These are phyloP conservation scores for Meghimatium bilineatum DNA, from an alignment of 2,888 invertebrate species.

Conservation along the genomic window DNA sequence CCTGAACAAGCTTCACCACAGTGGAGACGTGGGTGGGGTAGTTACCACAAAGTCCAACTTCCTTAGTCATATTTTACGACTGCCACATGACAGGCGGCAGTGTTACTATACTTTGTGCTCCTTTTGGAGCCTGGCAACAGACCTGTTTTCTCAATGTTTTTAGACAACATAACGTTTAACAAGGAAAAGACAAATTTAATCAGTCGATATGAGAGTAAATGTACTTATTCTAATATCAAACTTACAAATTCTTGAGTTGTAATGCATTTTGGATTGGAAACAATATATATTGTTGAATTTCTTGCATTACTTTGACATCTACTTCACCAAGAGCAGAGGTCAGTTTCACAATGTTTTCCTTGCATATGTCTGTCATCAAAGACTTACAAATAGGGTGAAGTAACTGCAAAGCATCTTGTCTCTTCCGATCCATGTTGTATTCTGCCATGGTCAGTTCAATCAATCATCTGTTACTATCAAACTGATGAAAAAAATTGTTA, in stretches of 20 bases:
- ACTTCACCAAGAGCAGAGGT: neutral
- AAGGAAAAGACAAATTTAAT: too few relatives aligned
- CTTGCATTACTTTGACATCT: conserved; percentile 14
- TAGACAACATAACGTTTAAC: too few relatives aligned
- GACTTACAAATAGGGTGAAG: conserved; percentile 29
- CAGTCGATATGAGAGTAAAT: neutral
- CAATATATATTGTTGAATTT: conserved; percentile 41
- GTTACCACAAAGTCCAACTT: too few relatives aligned
- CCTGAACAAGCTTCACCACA: too few relatives aligned
- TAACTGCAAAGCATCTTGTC: conserved; percentile 14
- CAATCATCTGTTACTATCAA: neutral
- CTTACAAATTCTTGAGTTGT: conserved; percentile 34
- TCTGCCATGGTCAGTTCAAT: neutral
- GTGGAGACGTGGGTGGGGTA: too few relatives aligned
- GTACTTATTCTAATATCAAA: neutral
- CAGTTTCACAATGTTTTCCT: neutral
- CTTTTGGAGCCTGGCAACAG: too few relatives aligned
- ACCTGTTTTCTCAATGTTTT: too few relatives aligned
- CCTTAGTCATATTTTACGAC: too few relatives aligned
- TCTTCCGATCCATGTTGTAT: neutral
- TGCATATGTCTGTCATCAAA: conserved; percentile 26
- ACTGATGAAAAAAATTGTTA: neutral
- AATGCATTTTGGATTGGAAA: conserved; percentile 37
- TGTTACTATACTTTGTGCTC: too few relatives aligned
- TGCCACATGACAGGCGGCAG: too few relatives aligned